A percentile compares a stretch with the other conserved stretches of the same genome.
These are phyloP conservation scores for Dendroctonus valens DNA, from an alignment of 1,140 invertebrate species.

Conservation along the genomic window DNA sequence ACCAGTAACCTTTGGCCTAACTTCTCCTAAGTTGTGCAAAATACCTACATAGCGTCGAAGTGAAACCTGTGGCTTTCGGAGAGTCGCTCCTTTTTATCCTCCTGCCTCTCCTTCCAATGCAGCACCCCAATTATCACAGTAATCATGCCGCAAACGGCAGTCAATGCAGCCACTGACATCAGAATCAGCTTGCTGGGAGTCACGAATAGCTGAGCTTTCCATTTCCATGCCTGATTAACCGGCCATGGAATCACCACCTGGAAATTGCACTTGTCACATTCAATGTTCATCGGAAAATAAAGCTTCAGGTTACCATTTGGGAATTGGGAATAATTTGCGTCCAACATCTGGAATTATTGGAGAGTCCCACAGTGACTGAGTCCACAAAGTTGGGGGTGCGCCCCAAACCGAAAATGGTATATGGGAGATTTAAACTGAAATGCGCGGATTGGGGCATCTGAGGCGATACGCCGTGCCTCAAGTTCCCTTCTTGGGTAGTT, in stretches of 20 bases:
- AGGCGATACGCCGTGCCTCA: conserved; percentile 71
- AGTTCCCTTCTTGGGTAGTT: conserved; percentile 77
- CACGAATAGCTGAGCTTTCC: conserved; percentile 93
- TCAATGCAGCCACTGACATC: conserved; percentile 85
- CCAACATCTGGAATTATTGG: conserved; percentile 69
- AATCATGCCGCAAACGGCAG: conserved; percentile 84
- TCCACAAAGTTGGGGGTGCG: conserved; percentile 98
- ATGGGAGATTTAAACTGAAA: conserved; percentile 89
- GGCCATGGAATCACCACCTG: conserved; percentile 85
- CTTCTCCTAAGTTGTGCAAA: no score
- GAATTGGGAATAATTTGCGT: conserved; percentile 94
- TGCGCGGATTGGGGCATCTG: conserved; percentile 93
- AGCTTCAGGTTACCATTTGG: conserved; percentile 66
- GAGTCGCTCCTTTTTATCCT: conserved; percentile 87
- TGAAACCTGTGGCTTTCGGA: conserved; percentile 87
- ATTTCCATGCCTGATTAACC: conserved; percentile 70
- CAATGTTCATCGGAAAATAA: not conserved
- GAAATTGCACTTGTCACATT: not conserved
- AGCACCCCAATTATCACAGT: conserved; percentile 81
- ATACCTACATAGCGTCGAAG: conserved; percentile 69
- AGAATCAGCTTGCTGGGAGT: conserved; percentile 93
- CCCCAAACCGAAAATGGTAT: conserved; percentile 92
- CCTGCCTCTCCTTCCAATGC: conserved; percentile 90
- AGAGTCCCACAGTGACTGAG: conserved; percentile 79
- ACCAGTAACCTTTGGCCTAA: not conserved